Evolutionary conservation across 2,797 vertebrate species (phyloP), one percentile per base, ranked within the genome.

Genomic region (Anas acuta): DNA sequence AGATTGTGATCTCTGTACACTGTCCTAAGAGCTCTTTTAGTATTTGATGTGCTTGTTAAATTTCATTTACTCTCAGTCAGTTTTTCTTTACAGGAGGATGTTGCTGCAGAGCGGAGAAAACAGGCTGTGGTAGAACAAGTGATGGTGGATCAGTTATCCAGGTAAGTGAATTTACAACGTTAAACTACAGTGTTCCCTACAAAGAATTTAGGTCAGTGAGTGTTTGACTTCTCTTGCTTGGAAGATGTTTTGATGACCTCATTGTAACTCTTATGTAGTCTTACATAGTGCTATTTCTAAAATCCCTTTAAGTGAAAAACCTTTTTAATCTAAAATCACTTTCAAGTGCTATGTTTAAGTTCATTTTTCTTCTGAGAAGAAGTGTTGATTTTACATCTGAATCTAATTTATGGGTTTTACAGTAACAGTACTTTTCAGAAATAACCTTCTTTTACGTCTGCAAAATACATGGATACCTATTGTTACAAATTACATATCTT

Each of bases 101-200:
- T 98, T 90, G 97, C 96, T 70, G 85, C 95, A 86, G 97, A 97
- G 81, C 98, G 96, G 91, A 97, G 88, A 96, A 98, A 97, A 75
- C 93, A 97, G 82, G 78, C 60, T 53, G 97, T 98, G 56, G 94
- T 96, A 75, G 98, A 98, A 87, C 98, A 98, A 97, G 96, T 98
- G 89, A 98, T 98, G 98, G 89, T 95, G 84, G 98, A 98, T 95
- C 97, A 98, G 1, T 97, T 98, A 80, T 98, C 93, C 69, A 97
- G 98, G 98, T 98, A 94, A 96, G 89, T 51, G 30, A 88, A 75
- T 77, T 82, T 83, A 49, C 67, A 72, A 57, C 19, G 18, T 73
- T 69, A 81, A 81, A 74, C 69, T 80, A 53, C 32, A 32, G 3
- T 75, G 91, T 94, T 80, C 16, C n/a, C 7, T 60, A 10, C 7